A percentile compares a stretch with the other conserved stretches of the same genome.
Conservation (phyloP, 2,888 invertebrate genomes). For the Oxytorus armatus region DNA sequence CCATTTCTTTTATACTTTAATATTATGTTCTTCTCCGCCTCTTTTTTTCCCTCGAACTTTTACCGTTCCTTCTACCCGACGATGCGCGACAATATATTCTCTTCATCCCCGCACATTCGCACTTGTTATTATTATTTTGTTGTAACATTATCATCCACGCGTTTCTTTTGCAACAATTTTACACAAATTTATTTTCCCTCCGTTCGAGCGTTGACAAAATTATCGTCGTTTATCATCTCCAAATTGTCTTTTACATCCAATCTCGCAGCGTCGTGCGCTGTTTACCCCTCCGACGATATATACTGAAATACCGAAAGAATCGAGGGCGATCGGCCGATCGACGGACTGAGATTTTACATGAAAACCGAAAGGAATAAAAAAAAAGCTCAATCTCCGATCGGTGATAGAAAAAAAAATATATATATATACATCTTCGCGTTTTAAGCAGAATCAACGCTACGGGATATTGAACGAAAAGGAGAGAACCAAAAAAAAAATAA, state of each 20-base stretch:
- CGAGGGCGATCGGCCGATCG: neutral
- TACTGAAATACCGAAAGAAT: neutral
- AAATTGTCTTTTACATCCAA: neutral
- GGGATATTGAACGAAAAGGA: neutral
- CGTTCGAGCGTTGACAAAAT: slow-evolving; percentile 6
- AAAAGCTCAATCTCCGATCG: too few species aligned
- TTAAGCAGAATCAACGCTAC: neutral
- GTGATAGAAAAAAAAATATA: slow-evolving; percentile 16
- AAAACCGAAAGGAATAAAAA: neutral
- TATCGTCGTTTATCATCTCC: neutral
- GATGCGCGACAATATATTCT: slow-evolving; percentile 35
- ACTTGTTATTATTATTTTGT: slow-evolving; percentile 11
- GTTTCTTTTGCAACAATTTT: slow-evolving; percentile 8
- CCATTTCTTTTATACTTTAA: slow-evolving; percentile 61
- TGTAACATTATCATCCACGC: slow-evolving; percentile 10
- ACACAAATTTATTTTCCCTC: slow-evolving; percentile 3
- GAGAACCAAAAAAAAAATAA: slow-evolving; percentile 37
- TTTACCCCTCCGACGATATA: neutral
- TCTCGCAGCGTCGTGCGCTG: neutral
- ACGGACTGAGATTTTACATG: slow-evolving; percentile 1
- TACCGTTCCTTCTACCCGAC: slow-evolving; percentile 12
- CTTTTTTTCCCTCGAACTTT: slow-evolving; percentile 71
- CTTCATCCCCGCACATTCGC: slow-evolving; percentile 1
- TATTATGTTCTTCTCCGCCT: slow-evolving; percentile 62
- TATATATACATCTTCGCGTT: neutral